phyloP scores from a whole-genome alignment of 92 coral and sea anemone genomes.

The Umimayanthus kanabou region DNA sequence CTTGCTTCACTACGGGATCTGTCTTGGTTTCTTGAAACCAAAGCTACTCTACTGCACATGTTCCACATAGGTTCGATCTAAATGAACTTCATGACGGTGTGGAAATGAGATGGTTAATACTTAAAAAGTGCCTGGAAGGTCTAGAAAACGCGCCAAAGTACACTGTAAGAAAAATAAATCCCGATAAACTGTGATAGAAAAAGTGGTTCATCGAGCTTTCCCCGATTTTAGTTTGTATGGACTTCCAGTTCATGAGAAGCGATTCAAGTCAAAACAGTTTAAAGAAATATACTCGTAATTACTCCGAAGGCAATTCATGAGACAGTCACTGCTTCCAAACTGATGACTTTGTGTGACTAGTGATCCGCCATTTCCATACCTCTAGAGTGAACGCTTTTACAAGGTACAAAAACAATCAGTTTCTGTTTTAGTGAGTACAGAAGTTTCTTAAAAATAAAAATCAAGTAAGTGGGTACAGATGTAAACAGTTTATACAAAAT shows the following conservation, averaged over 20 bases:
- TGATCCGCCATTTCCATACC: not conserved
- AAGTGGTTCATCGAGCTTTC: not conserved
- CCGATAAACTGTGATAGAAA: not conserved
- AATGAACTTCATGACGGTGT: not conserved
- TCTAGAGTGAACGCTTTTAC: not conserved
- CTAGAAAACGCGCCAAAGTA: not conserved
- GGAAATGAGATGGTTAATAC: not conserved
- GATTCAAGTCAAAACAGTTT: not conserved
- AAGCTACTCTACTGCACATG: slow-evolving; percentile 3
- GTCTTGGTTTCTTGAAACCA: not conserved
- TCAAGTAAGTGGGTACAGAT: not conserved
- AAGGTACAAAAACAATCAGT: not conserved
- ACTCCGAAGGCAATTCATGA: not conserved
- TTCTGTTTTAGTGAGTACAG: not conserved
- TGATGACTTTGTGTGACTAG: too few species aligned
- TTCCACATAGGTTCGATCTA: not conserved
- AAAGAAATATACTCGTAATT: too few species aligned
- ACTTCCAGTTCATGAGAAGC: not conserved
- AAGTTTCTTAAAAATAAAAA: not conserved
- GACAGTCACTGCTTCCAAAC: not conserved
- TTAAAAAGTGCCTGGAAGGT: not conserved
- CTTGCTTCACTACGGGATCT: not conserved
- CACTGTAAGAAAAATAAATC: not conserved
- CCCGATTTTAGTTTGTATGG: not conserved
- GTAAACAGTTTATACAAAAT: not conserved